phyloP scores from a whole-genome alignment of 1,140 invertebrate species.

The Papilio helenus region DNA sequence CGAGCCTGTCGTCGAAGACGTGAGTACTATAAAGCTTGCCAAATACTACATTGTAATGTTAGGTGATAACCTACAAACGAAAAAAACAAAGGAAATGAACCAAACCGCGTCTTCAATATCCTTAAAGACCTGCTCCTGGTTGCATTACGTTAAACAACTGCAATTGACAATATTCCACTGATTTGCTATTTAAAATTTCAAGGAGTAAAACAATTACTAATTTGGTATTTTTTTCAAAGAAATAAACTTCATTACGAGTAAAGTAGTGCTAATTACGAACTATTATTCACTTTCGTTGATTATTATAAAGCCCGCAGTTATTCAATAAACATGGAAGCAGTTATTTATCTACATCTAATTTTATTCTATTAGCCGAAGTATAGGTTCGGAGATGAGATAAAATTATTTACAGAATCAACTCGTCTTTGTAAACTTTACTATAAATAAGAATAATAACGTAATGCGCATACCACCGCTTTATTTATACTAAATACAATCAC shows the following conservation, averaged over 20 bases:
- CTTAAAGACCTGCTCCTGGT: neutral
- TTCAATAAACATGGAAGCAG: neutral
- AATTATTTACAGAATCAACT: neutral
- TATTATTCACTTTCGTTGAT: too few relatives aligned
- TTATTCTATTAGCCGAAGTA: neutral
- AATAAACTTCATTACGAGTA: too few relatives aligned
- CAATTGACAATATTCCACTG: neutral
- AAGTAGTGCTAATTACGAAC: too few relatives aligned
- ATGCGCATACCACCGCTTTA: slow-evolving; percentile 12
- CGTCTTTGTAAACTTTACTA: neutral
- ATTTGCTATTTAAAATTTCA: neutral
- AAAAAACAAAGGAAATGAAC: too few relatives aligned
- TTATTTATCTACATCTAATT: neutral
- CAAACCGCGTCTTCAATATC: too few relatives aligned
- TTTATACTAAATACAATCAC: slow-evolving; percentile 15
- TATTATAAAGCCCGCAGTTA: too few relatives aligned
- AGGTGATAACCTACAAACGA: too few relatives aligned
- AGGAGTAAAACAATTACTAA: too few relatives aligned
- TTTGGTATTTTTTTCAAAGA: too few relatives aligned
- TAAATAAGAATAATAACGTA: neutral
- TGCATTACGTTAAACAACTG: neutral
- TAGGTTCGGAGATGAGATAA: neutral
- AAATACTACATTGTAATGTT: neutral
- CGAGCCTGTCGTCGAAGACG: slow-evolving; percentile 80
- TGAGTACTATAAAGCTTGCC: slow-evolving; percentile 55